Percentiles rank a stretch among this genome's conserved stretches.
Evolutionary conservation across 2,888 invertebrate species (phyloP).

Genomic region (Melitaea athalia): DNA sequence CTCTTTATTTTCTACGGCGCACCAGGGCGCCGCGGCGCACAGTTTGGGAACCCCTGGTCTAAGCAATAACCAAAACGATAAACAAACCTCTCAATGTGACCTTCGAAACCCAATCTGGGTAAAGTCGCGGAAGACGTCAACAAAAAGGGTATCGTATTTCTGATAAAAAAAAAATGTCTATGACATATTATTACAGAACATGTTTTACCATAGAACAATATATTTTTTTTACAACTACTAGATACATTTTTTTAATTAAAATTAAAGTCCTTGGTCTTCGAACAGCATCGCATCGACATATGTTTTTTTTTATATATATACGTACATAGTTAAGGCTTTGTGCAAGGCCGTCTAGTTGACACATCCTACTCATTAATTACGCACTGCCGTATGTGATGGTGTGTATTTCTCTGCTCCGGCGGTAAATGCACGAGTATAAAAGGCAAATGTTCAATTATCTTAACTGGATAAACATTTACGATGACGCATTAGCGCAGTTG

Average conservation of each 20-base stretch:
- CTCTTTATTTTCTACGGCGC: too few relatives aligned
- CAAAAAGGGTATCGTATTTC: too few relatives aligned
- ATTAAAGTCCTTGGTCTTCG: background rate
- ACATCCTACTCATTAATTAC: background rate
- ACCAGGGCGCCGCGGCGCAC: too few relatives aligned
- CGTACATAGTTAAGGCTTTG: background rate
- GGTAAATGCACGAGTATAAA: background rate
- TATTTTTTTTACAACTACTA: background rate
- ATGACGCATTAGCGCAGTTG: too few relatives aligned
- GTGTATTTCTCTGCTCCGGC: conserved; percentile 5
- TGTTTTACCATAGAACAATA: background rate
- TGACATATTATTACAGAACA: too few relatives aligned
- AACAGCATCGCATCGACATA: background rate
- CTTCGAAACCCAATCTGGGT: too few relatives aligned
- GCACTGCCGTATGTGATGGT: background rate
- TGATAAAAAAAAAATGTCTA: too few relatives aligned
- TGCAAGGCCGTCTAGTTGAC: conserved; percentile 1
- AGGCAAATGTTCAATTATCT: background rate
- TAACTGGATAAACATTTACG: background rate
- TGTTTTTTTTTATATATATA: background rate
- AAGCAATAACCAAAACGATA: too few relatives aligned
- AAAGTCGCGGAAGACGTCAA: too few relatives aligned
- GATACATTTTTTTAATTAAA: background rate
- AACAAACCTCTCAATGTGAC: too few relatives aligned
- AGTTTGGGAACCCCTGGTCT: too few relatives aligned